These are phyloP conservation scores for Drosophila obscura DNA, from an alignment of 1,140 invertebrate genomes.

Conservation along the genomic window DNA sequence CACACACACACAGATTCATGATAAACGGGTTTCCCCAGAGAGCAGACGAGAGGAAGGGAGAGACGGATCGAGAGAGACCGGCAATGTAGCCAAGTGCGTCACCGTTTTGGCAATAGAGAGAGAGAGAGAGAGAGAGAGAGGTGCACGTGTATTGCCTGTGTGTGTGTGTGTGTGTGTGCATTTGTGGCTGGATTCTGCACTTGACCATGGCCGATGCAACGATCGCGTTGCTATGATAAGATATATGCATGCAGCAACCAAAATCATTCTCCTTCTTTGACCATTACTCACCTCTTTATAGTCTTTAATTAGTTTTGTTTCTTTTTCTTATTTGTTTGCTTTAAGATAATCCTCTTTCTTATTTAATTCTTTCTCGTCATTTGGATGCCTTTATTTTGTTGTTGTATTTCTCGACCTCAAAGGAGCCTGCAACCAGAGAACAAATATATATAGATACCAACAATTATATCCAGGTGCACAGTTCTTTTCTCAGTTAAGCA, in stretches of 20 bases:
- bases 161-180: slow-evolving; percentile 4
- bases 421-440: slow-evolving; percentile 51
- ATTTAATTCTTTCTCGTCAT: too few relatives aligned
- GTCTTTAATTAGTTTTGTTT: slow-evolving; percentile 72
- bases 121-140: neutral
- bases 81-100: too few relatives aligned
- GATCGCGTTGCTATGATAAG: slow-evolving; percentile 12
- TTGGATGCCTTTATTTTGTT: neutral
- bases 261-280: too few relatives aligned
- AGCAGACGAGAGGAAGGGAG: neutral
- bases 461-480: too few relatives aligned
- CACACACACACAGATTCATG: slow-evolving; percentile 5
- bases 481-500: too few relatives aligned
- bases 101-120: slow-evolving; percentile 1
- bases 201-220: slow-evolving; percentile 23
- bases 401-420: slow-evolving; percentile 42
- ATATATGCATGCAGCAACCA: neutral
- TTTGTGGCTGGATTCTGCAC: slow-evolving; percentile 23
- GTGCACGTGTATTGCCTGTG: slow-evolving; percentile 22
- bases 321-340: slow-evolving; percentile 4
- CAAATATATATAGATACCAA: neutral
- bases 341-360: too few relatives aligned
- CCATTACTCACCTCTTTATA: slow-evolving; percentile 70
- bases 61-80: too few relatives aligned
- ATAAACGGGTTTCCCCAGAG: slow-evolving; percentile 34